Evolutionary conservation across 64 coral and sea anemone species (phyloP), one percentile per base, ranked within the genome.

Genomic region (Actinia tenebrosa): DNA sequence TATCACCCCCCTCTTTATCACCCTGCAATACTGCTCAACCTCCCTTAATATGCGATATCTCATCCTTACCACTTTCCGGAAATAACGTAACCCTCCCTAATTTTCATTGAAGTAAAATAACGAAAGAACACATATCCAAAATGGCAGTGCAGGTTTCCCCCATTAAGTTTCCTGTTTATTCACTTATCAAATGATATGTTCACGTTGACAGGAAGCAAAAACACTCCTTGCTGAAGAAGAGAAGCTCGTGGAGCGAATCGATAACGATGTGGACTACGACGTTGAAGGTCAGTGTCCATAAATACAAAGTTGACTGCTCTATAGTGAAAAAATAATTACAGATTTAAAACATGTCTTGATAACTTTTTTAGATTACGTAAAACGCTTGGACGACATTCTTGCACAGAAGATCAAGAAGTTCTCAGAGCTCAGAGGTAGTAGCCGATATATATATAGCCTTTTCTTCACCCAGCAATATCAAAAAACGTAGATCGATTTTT

Each of bases 401-500:
- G 80, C 92, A 15, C 90, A 94, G 78, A 94, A 98, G 82, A 98
- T 94, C 53, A 84, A 94, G 88, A 98, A 98, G 56, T 94, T 98
- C 30, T 89, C 96, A 17, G 87, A 94, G 69, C 88, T 98, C 22
- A 80, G 96, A 98, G 96, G 96, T 98, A 88, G 53, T 61, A 64
- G 53, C 14, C 20, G 17, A 2, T 56, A 85, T 37, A 37, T 37
- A 37, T 37, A 37, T 50, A 50, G 47, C 7, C 47, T 50, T 50
- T 50, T 5, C 47, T 50, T 50, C 7, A 50, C 47, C 47, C 47
- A 50, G 7, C 47, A 50, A 4, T 50, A 50, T 50, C 47, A 50
- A 50, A 50, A 50, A 50, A 50, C 47, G 47, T 50, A 50, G 47
- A 5, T 50, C 47, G 7, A 50, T 50, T 50, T 50, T 50, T 50